A percentile compares a stretch with the other conserved stretches of the same genome.
phyloP scores from a whole-genome alignment of 2,888 invertebrate species.

The Archaeoteleia sp. region DNA sequence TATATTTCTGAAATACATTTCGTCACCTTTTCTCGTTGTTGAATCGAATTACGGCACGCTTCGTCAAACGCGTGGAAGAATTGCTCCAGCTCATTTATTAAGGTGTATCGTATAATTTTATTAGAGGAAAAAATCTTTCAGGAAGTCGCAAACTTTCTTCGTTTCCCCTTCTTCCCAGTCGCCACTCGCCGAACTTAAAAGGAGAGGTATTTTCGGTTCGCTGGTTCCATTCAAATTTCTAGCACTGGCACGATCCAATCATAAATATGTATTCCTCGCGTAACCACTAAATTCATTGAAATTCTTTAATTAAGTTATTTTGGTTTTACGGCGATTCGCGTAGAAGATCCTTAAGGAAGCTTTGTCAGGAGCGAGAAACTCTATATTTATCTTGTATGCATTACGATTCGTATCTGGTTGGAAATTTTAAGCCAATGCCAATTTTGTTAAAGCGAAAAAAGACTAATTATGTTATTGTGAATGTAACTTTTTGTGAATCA shows the following conservation, averaged over 20 bases:
- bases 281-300: constrained; percentile 71
- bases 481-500: too few species aligned
- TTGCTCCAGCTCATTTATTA: constrained; percentile 44
- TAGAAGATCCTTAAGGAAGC: constrained; percentile 25
- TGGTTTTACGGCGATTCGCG: constrained; percentile 62
- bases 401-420: constrained; percentile 1
- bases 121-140: constrained; percentile 19
- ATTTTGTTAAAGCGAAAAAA: too few species aligned
- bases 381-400: constrained; percentile 41
- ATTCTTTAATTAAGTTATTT: constrained; percentile 75
- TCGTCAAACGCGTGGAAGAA: not conserved
- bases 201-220: constrained; percentile 52
- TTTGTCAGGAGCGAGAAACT: constrained; percentile 24
- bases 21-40: not conserved
- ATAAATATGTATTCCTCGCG: constrained; percentile 73
- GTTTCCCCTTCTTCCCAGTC: constrained; percentile 10
- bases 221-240: constrained; percentile 61
- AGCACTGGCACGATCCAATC: constrained; percentile 64
- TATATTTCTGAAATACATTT: not conserved
- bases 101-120: constrained; percentile 41
- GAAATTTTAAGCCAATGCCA: too few species aligned
- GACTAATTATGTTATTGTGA: too few species aligned
- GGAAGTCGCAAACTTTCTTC: constrained; percentile 38
- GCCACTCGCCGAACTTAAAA: constrained; percentile 36
- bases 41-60: not conserved